Conservation (phyloP, 2,888 invertebrate species). For the Zhuqinia jingwanae region DNA sequence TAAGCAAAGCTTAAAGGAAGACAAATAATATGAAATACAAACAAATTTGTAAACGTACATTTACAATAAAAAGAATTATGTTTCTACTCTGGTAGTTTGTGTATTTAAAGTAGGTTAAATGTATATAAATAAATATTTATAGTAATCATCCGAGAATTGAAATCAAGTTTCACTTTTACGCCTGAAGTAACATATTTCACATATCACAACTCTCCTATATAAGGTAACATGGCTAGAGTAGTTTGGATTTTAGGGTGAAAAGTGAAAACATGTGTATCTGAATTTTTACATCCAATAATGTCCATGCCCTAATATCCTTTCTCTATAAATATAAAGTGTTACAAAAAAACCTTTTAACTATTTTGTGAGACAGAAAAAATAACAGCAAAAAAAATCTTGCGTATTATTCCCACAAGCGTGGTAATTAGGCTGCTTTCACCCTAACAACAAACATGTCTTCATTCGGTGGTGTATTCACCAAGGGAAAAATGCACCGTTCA, state of each 20-base stretch:
- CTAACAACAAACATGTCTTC: too few species aligned
- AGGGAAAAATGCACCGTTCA: neutral
- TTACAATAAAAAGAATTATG: neutral
- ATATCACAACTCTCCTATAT: too few species aligned
- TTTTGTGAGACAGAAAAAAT: too few species aligned
- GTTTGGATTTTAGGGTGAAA: neutral
- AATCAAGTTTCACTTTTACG: neutral
- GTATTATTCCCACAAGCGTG: too few species aligned
- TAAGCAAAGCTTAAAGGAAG: constrained; percentile 53
- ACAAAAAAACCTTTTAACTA: too few species aligned
- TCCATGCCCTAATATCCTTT: neutral
- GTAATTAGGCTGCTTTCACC: too few species aligned
- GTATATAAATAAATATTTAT: too few species aligned
- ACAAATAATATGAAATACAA: constrained; percentile 22
- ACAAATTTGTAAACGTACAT: neutral
- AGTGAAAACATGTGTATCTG: too few species aligned
- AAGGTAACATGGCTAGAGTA: neutral
- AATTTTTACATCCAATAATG: neutral
- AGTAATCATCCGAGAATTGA: neutral
- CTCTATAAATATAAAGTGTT: too few species aligned
- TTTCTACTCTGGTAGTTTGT: neutral
- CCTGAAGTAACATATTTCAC: neutral
- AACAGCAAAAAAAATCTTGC: too few species aligned
- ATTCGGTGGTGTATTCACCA: neutral
- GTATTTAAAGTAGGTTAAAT: neutral